Base-by-base conservation (phyloP, 2,888 invertebrate genomes). In the Villa cingulata region DNA sequence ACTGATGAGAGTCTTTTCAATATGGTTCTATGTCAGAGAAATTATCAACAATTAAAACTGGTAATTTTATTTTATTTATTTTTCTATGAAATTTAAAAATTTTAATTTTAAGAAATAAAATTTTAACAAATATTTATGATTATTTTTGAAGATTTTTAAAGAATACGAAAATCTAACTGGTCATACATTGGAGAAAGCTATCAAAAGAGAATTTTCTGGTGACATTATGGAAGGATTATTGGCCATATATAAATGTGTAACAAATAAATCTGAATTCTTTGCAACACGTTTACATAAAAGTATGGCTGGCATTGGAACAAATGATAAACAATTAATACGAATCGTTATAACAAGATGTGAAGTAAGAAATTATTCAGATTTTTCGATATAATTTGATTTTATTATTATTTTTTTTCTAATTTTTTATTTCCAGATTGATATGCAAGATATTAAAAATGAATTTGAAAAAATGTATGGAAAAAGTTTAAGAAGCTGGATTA, bases 271-370 rank as follows among this genome's bases (percentile, higher is more conserved):
- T 1, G 75, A 77, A 34, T 94, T 83, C 74, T 92, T 90, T 70
- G 92, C 92, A 0, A 83, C 86, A 62, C 79, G 84, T 39, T 73
- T 94, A 45, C 81, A 90, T 69, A 82, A 86, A 62, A 81, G 86
- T 46, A 89, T 94, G 88, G 85, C 84, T 62, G 92, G 94, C 5
- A 66, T 86, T 54, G 94, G 94, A 51, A 94, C 92, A 5, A 84
- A 88, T 61, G 92, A 94, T 65, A 74, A 78, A 43, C 83, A 86
- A 57, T 73, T 94, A 55, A 90, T 92, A 57, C 81, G 92, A 59
- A 62, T 92, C 48, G 76, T 91, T 58, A 83, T 88, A 42, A 86
- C 88, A 2, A 78, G 90, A 57, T 78, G 78, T 60, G 86, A 90
- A 59, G 67, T 67, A 54, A 46, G 36, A 42, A 17, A n/a, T 10